Conservation (phyloP, 2,888 invertebrate genomes). For the Pelosia muscerda region DNA sequence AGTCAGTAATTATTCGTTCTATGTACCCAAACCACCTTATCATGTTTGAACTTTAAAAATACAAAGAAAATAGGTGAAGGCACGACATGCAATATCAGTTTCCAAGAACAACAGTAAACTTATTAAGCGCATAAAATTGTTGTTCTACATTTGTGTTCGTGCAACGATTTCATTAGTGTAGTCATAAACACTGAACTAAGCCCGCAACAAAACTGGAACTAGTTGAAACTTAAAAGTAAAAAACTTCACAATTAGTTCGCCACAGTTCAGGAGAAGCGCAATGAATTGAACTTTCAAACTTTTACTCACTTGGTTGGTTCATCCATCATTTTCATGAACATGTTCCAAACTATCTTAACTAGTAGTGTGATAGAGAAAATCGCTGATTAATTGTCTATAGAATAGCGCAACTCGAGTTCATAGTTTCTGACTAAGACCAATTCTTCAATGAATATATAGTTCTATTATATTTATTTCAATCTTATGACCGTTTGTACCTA, state of each 20-base stretch:
- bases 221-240: conserved; percentile 36
- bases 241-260: conserved; percentile 51
- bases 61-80: background rate
- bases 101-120: conserved; percentile 9
- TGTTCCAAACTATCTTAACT: background rate
- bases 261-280: conserved; percentile 15
- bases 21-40: background rate
- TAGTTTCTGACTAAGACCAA: background rate
- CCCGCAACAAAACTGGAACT: conserved; percentile 28
- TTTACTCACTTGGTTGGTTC: conserved; percentile 7
- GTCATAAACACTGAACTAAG: conserved; percentile 40
- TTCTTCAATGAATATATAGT: background rate
- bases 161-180: conserved; percentile 38
- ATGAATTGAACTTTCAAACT: conserved; percentile 2
- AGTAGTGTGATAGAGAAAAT: background rate
- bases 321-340: conserved; percentile 6
- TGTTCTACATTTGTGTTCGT: conserved; percentile 10
- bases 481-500: too few relatives aligned
- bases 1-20: background rate
- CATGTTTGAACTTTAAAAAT: background rate
- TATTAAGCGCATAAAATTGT: conserved; percentile 1
- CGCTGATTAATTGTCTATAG: background rate
- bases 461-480: too few relatives aligned
- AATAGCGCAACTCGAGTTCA: background rate
- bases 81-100: conserved; percentile 6